A percentile compares a stretch with the other conserved stretches of the same genome.
Evolutionary conservation across 2,888 invertebrate genomes (phyloP).

Genomic region (Rhopalosiphum nymphaeae): DNA sequence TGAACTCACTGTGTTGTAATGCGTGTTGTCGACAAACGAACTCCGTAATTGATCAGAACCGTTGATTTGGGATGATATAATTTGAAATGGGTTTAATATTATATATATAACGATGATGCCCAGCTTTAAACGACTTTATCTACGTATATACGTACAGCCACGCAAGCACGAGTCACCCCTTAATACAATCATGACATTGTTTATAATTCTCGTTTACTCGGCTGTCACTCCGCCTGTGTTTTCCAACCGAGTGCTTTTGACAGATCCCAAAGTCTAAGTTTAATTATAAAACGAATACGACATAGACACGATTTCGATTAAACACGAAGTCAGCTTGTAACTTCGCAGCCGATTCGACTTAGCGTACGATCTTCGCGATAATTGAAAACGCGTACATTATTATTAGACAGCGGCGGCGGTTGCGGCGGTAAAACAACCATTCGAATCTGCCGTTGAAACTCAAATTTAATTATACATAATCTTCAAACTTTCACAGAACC

Average conservation of each 20-base stretch:
- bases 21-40: neutral
- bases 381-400: neutral
- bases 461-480: neutral
- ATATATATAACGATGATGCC: neutral
- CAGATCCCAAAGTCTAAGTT: neutral
- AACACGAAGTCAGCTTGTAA: neutral
- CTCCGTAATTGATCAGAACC: neutral
- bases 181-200: neutral
- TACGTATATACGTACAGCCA: neutral
- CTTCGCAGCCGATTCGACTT: neutral
- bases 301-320: neutral
- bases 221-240: neutral
- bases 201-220: neutral
- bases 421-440: neutral
- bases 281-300: neutral
- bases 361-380: neutral
- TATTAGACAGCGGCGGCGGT: neutral
- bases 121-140: neutral
- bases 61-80: neutral
- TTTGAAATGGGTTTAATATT: neutral
- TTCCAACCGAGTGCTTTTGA: neutral
- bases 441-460: neutral
- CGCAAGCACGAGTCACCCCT: neutral
- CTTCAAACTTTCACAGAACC: neutral
- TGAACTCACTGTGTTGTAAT: neutral